A percentile compares a stretch with the other conserved stretches of the same genome.
phyloP scores from a whole-genome alignment of 2,113 vertebrate species.

The Myrmophylax atrothorax region DNA sequence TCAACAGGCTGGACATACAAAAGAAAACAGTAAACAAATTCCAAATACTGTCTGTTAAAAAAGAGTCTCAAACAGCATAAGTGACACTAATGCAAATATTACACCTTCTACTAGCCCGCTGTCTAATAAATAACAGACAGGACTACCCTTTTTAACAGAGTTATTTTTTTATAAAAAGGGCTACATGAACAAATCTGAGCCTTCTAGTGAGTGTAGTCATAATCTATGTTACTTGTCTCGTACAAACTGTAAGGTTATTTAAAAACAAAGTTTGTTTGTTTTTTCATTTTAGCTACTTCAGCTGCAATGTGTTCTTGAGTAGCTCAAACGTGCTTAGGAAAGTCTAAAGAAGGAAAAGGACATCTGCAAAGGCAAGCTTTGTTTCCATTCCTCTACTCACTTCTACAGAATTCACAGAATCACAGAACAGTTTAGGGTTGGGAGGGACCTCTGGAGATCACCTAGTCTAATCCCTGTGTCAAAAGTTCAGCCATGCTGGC shows the following conservation, averaged over 20 bases:
- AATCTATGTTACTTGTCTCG: not conserved
- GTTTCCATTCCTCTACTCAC: not conserved
- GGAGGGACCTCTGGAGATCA: not conserved
- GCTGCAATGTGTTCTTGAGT: not conserved
- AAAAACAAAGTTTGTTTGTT: not conserved
- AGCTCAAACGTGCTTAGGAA: not conserved
- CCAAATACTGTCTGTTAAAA: not conserved
- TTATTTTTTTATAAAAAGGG: not conserved
- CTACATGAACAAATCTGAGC: not conserved
- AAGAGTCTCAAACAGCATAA: not conserved
- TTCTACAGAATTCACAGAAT: not conserved
- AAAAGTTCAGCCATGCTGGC: not conserved
- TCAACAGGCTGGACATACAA: not conserved
- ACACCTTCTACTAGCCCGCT: not conserved
- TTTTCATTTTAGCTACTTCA: not conserved
- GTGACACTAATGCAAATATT: not conserved
- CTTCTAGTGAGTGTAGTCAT: not conserved
- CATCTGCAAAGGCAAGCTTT: not conserved
- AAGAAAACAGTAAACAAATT: not conserved
- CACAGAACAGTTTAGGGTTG: not conserved
- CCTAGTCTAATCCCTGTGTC: not conserved
- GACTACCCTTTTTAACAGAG: not conserved
- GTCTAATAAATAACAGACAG: not conserved
- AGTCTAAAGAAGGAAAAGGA: not conserved
- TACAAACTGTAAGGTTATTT: not conserved